Evolutionary conservation across 1,140 invertebrate species (phyloP).

Genomic region (Coelopa frigida): DNA sequence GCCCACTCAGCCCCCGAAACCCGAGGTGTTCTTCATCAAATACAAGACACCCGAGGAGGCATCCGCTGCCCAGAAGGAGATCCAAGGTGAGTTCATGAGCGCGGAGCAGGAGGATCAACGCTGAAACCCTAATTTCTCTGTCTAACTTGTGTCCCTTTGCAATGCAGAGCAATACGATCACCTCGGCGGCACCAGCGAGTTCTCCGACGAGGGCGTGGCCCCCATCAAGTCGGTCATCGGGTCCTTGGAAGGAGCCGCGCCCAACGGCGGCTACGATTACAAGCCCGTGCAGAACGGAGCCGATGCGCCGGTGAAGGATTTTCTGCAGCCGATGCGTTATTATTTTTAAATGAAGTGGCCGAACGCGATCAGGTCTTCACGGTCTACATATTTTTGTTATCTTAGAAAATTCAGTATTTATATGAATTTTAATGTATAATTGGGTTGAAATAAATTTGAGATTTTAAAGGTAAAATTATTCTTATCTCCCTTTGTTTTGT

Average conservation of each 20-base stretch:
- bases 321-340: conserved; percentile 6
- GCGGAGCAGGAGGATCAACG: not conserved
- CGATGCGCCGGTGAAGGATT: not conserved
- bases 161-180: conserved; percentile 30
- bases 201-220: conserved; percentile 22
- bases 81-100: conserved; percentile 18
- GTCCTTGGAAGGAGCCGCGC: conserved; percentile 10
- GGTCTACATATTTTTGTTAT: no score
- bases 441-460: no score
- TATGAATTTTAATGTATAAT: no score
- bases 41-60: conserved; percentile 58
- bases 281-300: not conserved
- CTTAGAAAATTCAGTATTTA: no score
- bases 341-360: conserved; percentile 8
- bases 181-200: conserved; percentile 31
- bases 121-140: not conserved
- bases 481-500: no score
- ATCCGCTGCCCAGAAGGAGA: conserved; percentile 25
- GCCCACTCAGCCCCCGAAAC: conserved; percentile 61
- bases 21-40: conserved; percentile 68
- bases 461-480: no score
- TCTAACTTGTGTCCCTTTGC: conserved; percentile 3
- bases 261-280: conserved; percentile 7
- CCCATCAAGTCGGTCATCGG: conserved; percentile 28
- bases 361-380: no score